Conservation (phyloP, 2,797 vertebrate genomes). For the Calcarius lapponicus region DNA sequence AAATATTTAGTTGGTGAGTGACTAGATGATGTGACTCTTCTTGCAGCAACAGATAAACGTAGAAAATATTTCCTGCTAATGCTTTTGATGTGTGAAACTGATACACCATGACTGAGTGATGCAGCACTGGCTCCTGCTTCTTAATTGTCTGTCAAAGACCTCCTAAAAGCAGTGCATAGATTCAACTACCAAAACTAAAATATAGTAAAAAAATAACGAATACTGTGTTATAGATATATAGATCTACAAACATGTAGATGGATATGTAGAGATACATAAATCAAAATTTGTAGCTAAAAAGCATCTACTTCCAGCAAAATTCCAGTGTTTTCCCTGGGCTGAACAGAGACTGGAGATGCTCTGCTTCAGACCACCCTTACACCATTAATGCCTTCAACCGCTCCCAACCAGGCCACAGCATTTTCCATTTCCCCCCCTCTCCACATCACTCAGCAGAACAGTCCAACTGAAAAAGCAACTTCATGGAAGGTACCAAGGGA, state of each 20-base stretch:
- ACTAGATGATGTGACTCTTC: background rate
- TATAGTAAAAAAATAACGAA: background rate
- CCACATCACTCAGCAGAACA: background rate
- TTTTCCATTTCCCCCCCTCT: background rate
- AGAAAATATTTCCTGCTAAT: background rate
- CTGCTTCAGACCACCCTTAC: background rate
- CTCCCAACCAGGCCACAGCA: background rate
- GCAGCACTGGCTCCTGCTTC: background rate
- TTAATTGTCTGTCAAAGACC: background rate
- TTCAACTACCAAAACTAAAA: background rate
- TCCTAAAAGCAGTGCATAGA: background rate
- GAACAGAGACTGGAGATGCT: background rate
- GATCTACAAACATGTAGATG: background rate
- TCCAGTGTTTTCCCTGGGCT: background rate
- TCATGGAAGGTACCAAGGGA: background rate
- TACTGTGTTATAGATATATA: background rate
- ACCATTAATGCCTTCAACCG: background rate
- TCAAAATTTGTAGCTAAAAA: background rate
- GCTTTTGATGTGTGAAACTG: background rate
- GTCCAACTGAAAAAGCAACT: background rate
- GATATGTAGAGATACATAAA: background rate
- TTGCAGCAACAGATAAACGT: background rate
- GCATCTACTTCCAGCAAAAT: background rate
- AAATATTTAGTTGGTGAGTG: background rate
- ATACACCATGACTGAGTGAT: accelerated